Evolutionary conservation across 1,140 invertebrate species (phyloP).

Genomic region (Mesaphorura yosii): DNA sequence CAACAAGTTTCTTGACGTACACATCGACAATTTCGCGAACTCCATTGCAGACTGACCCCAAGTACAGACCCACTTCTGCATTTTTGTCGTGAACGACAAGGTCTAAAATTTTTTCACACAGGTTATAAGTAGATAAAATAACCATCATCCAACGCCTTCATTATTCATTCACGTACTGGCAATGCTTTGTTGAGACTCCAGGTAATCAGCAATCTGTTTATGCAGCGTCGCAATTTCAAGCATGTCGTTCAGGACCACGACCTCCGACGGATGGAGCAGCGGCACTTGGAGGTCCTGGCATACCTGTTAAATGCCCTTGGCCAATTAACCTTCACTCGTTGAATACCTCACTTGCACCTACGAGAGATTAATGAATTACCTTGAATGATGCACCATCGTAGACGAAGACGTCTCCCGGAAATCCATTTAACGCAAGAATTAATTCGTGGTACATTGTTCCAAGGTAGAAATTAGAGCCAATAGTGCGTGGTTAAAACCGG

Average conservation of each 20-base stretch:
- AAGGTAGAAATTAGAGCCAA: no score
- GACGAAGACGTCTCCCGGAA: slow-evolving; percentile 22
- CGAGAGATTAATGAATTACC: slow-evolving; percentile 5
- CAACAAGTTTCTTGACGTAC: slow-evolving; percentile 12
- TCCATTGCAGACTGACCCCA: slow-evolving; percentile 22
- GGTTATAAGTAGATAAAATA: background rate
- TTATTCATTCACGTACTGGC: slow-evolving; percentile 11
- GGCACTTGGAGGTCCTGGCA: slow-evolving; percentile 12
- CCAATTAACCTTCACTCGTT: background rate
- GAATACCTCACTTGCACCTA: background rate
- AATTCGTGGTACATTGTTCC: slow-evolving; percentile 30
- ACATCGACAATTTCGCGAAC: slow-evolving; percentile 17
- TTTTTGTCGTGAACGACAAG: background rate
- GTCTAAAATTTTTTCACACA: background rate
- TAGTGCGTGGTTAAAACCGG: no score
- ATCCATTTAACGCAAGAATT: slow-evolving; percentile 23
- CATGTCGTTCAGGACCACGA: slow-evolving; percentile 13
- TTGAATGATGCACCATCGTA: slow-evolving; percentile 8
- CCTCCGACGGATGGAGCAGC: slow-evolving; percentile 24
- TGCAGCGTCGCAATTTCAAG: slow-evolving; percentile 24
- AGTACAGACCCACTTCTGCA: slow-evolving; percentile 8
- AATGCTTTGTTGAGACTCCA: slow-evolving; percentile 6
- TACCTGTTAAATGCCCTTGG: background rate
- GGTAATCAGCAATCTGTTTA: slow-evolving; percentile 17
- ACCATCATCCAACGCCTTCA: background rate